These are phyloP conservation scores for Parapristionchus giblindavisi DNA, from an alignment of 2,888 invertebrate genomes.

Conservation along the genomic window DNA sequence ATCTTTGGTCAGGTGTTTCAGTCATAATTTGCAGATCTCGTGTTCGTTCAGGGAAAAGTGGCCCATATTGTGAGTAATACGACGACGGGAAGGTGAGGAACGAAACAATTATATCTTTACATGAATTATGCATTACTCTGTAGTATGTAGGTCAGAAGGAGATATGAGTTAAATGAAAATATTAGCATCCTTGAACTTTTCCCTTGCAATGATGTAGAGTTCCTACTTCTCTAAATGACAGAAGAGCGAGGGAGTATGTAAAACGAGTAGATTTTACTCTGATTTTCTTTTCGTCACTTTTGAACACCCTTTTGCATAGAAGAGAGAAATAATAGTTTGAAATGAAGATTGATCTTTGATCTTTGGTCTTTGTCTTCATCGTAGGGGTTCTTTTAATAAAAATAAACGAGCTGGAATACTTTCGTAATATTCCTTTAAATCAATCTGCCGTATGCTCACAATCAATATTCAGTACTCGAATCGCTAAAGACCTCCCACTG, in stretches of 20 bases:
- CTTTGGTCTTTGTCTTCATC: no score
- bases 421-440: background rate
- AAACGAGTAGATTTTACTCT: no score
- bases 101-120: no score
- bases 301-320: no score
- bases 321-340: no score
- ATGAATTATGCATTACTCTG: background rate
- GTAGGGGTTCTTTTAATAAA: no score
- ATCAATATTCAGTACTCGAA: background rate
- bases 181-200: background rate
- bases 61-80: slow-evolving; percentile 20
- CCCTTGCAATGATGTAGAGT: no score
- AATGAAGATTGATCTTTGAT: no score
- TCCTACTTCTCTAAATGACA: no score
- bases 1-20: background rate
- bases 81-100: slow-evolving; percentile 5
- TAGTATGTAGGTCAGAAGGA: background rate
- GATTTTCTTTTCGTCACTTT: no score
- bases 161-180: background rate
- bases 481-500: background rate
- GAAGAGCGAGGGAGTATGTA: no score
- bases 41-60: slow-evolving; percentile 6
- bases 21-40: background rate
- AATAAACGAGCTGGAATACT: background rate
- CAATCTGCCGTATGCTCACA: background rate